Conservation (phyloP, 2,797 vertebrate species). For the Pagetopsis macropterus region DNA sequence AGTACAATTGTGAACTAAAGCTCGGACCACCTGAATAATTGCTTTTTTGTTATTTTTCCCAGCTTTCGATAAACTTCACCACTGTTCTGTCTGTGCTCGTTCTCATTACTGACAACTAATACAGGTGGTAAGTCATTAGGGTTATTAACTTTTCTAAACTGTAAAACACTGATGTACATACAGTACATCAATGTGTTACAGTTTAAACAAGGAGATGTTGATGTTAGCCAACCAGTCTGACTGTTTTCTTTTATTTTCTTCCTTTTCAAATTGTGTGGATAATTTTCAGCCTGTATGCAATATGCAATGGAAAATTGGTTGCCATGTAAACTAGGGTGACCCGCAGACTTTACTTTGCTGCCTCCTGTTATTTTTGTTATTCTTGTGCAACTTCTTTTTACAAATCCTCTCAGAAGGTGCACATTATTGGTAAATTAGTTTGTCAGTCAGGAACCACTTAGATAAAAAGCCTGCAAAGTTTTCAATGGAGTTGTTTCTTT, state of each 20-base stretch:
- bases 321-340: slow-evolving; percentile 20
- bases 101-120: neutral
- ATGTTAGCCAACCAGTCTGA: neutral
- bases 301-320: slow-evolving; percentile 12
- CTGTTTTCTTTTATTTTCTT: neutral
- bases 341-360: neutral
- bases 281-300: slow-evolving; percentile 14
- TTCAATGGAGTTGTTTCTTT: slow-evolving; percentile 13
- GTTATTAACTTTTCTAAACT: neutral
- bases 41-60: neutral
- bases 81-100: neutral
- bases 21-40: no score
- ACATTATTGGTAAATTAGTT: neutral
- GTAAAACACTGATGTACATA: neutral
- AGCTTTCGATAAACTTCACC: neutral
- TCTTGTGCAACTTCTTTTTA: neutral
- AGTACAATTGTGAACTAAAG: neutral
- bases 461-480: neutral
- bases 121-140: neutral
- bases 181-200: no score
- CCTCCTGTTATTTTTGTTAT: slow-evolving; percentile 7
- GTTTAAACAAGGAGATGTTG: neutral
- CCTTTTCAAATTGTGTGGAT: slow-evolving; percentile 18
- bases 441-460: slow-evolving; percentile 1
- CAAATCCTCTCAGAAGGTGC: neutral